Evolutionary conservation across 2,113 vertebrate genomes (phyloP).

Genomic region (Todiramphus chloris): DNA sequence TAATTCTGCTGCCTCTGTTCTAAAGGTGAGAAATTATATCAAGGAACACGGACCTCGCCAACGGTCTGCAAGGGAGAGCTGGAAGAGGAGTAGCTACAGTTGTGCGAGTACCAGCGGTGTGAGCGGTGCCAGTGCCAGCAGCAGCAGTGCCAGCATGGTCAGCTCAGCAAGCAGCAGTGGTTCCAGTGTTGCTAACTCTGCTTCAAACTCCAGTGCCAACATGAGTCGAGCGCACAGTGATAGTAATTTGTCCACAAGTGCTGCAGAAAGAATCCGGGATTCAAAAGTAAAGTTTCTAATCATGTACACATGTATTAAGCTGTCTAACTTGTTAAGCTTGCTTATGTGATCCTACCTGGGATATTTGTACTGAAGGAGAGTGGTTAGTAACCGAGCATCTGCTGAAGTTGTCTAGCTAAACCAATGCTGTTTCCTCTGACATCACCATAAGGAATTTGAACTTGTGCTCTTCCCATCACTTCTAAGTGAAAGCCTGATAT

Average conservation of each 20-base stretch:
- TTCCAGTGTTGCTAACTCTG: constrained; percentile 82
- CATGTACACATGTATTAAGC: neutral
- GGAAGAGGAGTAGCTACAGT: constrained; percentile 92
- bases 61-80: constrained; percentile 85
- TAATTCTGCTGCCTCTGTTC: neutral
- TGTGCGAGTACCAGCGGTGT: constrained; percentile 89
- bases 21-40: constrained; percentile 94
- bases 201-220: constrained; percentile 91
- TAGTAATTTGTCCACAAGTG: constrained; percentile 91
- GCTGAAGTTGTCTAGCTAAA: neutral
- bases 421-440: neutral
- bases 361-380: neutral
- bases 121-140: constrained; percentile 87
- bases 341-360: neutral
- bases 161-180: constrained; percentile 92
- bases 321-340: neutral
- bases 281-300: constrained; percentile 87
- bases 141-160: constrained; percentile 90
- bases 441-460: neutral
- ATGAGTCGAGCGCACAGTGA: constrained; percentile 97
- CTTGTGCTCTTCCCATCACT: neutral
- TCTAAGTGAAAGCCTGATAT: neutral
- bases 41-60: constrained; percentile 91
- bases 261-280: constrained; percentile 95
- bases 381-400: neutral